These are phyloP conservation scores for Ditula angustiorana DNA, from an alignment of 2,888 invertebrate species.

Conservation along the genomic window DNA sequence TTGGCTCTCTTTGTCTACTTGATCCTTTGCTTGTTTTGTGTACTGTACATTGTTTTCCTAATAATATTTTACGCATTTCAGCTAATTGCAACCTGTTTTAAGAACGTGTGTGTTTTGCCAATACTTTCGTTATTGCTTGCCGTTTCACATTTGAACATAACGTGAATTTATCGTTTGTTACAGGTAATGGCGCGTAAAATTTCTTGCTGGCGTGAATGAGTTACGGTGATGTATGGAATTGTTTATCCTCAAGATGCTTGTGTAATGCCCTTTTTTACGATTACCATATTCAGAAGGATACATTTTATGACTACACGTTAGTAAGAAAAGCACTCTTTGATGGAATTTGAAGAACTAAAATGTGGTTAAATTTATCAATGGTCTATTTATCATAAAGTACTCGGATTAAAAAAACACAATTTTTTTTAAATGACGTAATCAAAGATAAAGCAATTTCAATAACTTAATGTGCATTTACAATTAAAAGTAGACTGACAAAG, in stretches of 20 bases:
- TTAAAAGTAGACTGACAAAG: too few species aligned
- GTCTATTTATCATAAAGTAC: too few species aligned
- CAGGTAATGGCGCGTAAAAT: slow-evolving; percentile 75
- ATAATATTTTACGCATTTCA: background rate
- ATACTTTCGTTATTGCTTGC: background rate
- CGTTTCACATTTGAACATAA: slow-evolving; percentile 44
- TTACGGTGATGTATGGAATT: slow-evolving; percentile 48
- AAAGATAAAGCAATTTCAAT: too few species aligned
- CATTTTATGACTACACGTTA: background rate
- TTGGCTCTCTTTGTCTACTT: too few species aligned
- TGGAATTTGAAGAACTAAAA: background rate
- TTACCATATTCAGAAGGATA: background rate
- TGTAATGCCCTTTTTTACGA: background rate
- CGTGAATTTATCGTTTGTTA: slow-evolving; percentile 66
- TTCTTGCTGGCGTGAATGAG: slow-evolving; percentile 63
- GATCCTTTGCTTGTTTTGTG: too few species aligned
- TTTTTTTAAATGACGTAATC: too few species aligned
- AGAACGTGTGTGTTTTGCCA: background rate
- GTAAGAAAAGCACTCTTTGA: background rate
- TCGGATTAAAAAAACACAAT: background rate
- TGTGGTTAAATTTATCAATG: too few species aligned
- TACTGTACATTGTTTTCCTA: too few species aligned
- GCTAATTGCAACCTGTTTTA: background rate
- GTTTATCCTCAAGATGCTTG: slow-evolving; percentile 3
- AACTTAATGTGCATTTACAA: too few species aligned